Evolutionary conservation across 2,113 vertebrate genomes (phyloP).

Genomic region (Scartelaos histophorus): DNA sequence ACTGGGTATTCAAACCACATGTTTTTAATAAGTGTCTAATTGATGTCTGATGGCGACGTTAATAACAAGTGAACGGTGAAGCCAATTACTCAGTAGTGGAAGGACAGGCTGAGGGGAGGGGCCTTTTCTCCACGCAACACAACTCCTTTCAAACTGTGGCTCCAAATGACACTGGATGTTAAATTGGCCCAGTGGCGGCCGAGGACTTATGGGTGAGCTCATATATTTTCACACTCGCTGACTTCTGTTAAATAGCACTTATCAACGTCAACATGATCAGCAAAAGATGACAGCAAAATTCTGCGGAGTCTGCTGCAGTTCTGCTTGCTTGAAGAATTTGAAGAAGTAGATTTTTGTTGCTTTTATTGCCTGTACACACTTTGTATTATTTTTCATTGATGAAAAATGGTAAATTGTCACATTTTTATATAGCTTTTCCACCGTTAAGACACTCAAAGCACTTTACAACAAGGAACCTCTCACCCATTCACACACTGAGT

Average conservation of each 20-base stretch:
- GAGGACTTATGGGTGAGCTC: conserved; percentile 44
- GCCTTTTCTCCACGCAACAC: conserved; percentile 37
- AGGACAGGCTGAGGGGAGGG: conserved; percentile 28
- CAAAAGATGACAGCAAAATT: conserved; percentile 1
- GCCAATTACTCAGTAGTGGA: conserved; percentile 43
- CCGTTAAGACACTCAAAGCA: too few relatives aligned
- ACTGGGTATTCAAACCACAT: conserved; percentile 3
- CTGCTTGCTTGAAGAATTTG: background rate
- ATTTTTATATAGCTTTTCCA: too few relatives aligned
- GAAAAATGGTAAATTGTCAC: too few relatives aligned
- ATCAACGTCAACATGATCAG: conserved; percentile 15
- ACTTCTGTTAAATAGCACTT: conserved; percentile 29
- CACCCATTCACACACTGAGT: too few relatives aligned
- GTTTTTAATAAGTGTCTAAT: conserved; percentile 31
- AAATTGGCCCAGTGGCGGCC: conserved; percentile 47
- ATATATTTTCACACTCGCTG: conserved; percentile 29
- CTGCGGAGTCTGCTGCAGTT: background rate
- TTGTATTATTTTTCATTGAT: too few relatives aligned
- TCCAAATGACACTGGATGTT: conserved; percentile 56
- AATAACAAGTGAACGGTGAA: conserved; percentile 40
- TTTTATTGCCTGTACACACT: background rate
- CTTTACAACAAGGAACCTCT: too few relatives aligned
- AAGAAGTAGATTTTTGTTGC: background rate
- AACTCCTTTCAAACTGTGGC: conserved; percentile 45
- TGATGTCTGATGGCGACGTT: conserved; percentile 17